Percentiles rank a stretch among this genome's conserved stretches.
These are phyloP conservation scores for Gila orcuttii DNA, from an alignment of 2,113 vertebrate species.

Conservation along the genomic window DNA sequence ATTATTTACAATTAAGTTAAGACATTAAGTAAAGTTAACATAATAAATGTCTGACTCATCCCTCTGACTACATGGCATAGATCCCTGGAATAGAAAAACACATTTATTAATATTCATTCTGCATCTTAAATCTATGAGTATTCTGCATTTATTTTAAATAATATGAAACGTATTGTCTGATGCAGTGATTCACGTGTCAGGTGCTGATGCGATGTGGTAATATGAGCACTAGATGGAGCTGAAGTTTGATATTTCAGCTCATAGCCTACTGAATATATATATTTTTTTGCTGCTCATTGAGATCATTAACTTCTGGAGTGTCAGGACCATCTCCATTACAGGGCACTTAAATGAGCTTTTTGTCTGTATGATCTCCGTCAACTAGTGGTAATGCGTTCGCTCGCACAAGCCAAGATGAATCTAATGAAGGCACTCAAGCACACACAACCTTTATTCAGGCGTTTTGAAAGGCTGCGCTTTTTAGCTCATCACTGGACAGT, in stretches of 20 bases:
- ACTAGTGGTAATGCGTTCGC: constrained; percentile 46
- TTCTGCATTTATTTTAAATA: neutral
- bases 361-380: constrained; percentile 56
- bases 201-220: constrained; percentile 1
- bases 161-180: too few species aligned
- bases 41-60: neutral
- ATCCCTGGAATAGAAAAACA: neutral
- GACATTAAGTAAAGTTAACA: too few species aligned
- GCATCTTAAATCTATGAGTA: neutral
- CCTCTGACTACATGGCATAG: neutral
- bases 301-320: constrained; percentile 41
- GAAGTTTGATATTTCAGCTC: constrained; percentile 40
- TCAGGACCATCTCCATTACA: constrained; percentile 43
- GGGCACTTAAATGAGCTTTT: constrained; percentile 55
- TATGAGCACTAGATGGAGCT: constrained; percentile 56
- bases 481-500: constrained; percentile 50
- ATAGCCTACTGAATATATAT: too few species aligned
- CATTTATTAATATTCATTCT: neutral
- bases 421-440: constrained; percentile 57
- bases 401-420: constrained; percentile 48
- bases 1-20: too few species aligned
- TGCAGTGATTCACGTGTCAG: neutral
- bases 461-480: constrained; percentile 39
- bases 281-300: neutral
- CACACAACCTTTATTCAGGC: constrained; percentile 54